These are phyloP conservation scores for Uloborus diversus DNA, from an alignment of 1,140 invertebrate species.

Conservation along the genomic window DNA sequence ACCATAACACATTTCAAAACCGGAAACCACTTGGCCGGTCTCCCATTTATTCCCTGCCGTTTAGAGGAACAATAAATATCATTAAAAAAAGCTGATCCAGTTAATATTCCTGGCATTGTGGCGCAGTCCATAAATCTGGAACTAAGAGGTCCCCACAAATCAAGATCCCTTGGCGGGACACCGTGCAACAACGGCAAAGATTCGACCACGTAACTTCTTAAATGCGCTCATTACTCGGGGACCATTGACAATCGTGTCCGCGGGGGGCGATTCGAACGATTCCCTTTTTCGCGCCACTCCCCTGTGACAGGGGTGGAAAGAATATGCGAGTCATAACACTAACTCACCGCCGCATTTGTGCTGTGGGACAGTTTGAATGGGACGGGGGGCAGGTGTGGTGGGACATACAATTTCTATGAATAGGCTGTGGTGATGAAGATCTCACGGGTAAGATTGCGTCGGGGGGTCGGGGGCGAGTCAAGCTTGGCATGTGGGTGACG, in stretches of 20 bases:
- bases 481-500: constrained; percentile 7
- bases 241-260: not conserved
- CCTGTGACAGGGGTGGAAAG: not conserved
- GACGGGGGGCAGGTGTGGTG: not conserved
- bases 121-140: too few relatives aligned
- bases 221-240: constrained; percentile 15
- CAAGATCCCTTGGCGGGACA: not conserved
- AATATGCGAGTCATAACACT: constrained; percentile 21
- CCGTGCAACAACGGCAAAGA: not conserved
- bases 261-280: not conserved
- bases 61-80: too few relatives aligned
- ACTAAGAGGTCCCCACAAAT: too few relatives aligned
- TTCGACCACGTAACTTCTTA: not conserved
- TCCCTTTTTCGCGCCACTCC: not conserved
- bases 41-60: too few relatives aligned
- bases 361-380: not conserved
- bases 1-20: too few relatives aligned
- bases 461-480: not conserved
- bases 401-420: not conserved
- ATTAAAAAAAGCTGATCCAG: too few relatives aligned
- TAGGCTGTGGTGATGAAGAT: constrained; percentile 8
- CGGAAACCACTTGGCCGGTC: too few relatives aligned
- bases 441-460: constrained; percentile 23
- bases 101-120: too few relatives aligned
- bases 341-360: constrained; percentile 24